phyloP scores from a whole-genome alignment of 2,113 vertebrate species.

The Pandion haliaetus region DNA sequence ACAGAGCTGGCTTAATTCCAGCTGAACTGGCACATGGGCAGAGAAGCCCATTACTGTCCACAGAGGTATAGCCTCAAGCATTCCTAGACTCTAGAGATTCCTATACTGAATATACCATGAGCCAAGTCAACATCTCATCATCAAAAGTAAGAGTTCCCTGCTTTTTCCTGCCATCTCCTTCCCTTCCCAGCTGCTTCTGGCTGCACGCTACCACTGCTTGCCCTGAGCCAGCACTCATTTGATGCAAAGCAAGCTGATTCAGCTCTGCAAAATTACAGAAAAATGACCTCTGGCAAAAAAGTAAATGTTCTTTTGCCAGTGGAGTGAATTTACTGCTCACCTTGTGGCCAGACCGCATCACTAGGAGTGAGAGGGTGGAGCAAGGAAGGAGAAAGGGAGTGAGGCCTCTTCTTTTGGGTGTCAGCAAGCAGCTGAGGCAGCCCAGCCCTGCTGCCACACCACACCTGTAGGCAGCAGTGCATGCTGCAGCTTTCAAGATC shows the following conservation, averaged over 20 bases:
- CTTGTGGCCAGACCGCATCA: rapidly evolving
- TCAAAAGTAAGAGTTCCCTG: background rate
- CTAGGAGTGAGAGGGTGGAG: background rate
- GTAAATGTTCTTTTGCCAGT: background rate
- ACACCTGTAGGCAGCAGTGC: background rate
- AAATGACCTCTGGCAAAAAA: background rate
- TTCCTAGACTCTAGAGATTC: background rate
- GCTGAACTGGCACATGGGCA: background rate
- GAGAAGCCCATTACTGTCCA: background rate
- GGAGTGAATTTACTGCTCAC: background rate
- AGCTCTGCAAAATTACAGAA: background rate
- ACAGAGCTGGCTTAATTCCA: background rate
- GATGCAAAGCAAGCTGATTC: background rate
- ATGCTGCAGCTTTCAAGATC: background rate
- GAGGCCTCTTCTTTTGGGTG: background rate
- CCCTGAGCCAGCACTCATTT: background rate
- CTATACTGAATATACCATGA: rapidly evolving
- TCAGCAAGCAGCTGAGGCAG: background rate
- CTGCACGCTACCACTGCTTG: background rate
- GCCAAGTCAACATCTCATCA: background rate
- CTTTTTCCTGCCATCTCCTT: background rate
- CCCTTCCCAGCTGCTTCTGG: background rate
- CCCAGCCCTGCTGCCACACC: background rate
- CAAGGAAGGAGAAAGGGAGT: background rate
- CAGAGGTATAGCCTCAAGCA: background rate